Conservation (phyloP, 2,113 vertebrate genomes). For the Dipodomys ordii region DNA sequence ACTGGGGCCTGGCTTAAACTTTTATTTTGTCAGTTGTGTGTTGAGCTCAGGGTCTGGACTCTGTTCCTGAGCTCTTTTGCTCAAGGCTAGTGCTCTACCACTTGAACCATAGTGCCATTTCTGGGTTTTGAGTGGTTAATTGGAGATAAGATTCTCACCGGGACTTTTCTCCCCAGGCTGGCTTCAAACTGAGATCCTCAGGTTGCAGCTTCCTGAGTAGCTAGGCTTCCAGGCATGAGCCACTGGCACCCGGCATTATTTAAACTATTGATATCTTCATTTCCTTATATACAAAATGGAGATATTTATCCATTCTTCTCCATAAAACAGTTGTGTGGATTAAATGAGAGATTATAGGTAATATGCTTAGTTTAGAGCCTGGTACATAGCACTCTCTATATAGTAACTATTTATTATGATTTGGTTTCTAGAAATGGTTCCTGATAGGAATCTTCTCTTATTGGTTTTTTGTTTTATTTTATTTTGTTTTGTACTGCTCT, state of each 20-base stretch:
- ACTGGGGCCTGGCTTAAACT: no score
- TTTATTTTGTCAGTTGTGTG: no score
- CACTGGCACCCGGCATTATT: background rate
- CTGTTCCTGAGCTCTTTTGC: no score
- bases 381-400: background rate
- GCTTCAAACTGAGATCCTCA: no score
- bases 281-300: background rate
- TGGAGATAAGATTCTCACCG: no score
- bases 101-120: no score
- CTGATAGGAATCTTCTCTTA: background rate
- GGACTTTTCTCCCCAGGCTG: no score
- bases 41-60: no score
- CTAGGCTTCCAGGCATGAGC: no score
- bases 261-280: background rate
- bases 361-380: background rate
- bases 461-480: background rate
- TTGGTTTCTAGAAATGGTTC: constrained; percentile 38
- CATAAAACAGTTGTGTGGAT: background rate
- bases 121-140: no score
- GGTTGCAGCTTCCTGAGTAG: no score
- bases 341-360: background rate
- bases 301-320: background rate
- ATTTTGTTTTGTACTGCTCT: background rate
- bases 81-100: no score
- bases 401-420: background rate